Conservation (phyloP, 2,888 invertebrate genomes). For the Neocrepidodera transversa region DNA sequence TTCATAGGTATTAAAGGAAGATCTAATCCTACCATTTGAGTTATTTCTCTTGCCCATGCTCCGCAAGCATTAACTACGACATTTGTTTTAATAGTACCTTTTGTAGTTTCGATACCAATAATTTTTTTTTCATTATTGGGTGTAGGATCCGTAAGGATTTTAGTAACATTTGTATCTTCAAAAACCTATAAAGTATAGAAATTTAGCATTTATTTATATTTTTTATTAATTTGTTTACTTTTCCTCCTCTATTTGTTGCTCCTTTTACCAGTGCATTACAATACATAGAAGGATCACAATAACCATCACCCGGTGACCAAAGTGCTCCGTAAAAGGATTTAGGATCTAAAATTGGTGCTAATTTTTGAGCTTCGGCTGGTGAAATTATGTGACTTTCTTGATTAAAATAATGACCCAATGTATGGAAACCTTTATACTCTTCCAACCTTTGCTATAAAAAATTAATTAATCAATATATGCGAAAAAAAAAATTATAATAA, state of each 20-base stretch:
- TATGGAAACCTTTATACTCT: slow-evolving; percentile 82
- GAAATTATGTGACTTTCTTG: slow-evolving; percentile 77
- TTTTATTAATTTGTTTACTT: slow-evolving; percentile 31
- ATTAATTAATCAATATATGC: background rate
- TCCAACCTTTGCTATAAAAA: slow-evolving; percentile 72
- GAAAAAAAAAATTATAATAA: background rate
- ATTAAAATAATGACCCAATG: slow-evolving; percentile 79
- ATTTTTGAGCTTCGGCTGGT: slow-evolving; percentile 75
- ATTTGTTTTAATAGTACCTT: slow-evolving; percentile 77
- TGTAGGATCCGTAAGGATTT: slow-evolving; percentile 68
- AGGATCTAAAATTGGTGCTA: slow-evolving; percentile 80
- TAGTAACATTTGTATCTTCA: slow-evolving; percentile 78
- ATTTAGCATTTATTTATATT: background rate
- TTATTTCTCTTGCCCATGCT: slow-evolving; percentile 82
- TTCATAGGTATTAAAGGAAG: slow-evolving; percentile 85
- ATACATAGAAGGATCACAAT: slow-evolving; percentile 83
- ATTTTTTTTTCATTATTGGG: slow-evolving; percentile 73
- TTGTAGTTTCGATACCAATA: slow-evolving; percentile 77
- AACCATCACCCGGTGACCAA: slow-evolving; percentile 82
- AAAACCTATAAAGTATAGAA: slow-evolving; percentile 68
- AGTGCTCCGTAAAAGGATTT: slow-evolving; percentile 78
- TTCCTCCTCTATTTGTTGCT: slow-evolving; percentile 52
- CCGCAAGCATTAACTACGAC: slow-evolving; percentile 82
- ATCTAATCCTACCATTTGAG: slow-evolving; percentile 70
- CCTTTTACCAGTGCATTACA: slow-evolving; percentile 77